Evolutionary conservation across 2,797 vertebrate genomes (phyloP).

Genomic region (Pseudochirops corinnae): DNA sequence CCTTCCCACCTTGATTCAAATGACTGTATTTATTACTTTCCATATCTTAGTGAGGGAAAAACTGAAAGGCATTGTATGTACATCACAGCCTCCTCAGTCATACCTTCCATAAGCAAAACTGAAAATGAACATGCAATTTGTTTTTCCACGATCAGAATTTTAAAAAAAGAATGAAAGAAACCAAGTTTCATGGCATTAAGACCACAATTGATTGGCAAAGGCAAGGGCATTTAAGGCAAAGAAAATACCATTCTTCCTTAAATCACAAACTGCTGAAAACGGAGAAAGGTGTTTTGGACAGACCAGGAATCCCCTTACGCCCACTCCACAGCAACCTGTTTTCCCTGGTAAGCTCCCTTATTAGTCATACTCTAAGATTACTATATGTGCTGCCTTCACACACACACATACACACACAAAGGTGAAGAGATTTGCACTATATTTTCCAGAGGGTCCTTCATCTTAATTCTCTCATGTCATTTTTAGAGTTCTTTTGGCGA

Average conservation of each 20-base stretch:
- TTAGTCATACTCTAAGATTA: constrained; percentile 28
- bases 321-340: constrained; percentile 20
- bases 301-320: constrained; percentile 45
- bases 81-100: constrained; percentile 79
- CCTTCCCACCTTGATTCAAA: constrained; percentile 84
- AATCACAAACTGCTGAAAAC: constrained; percentile 46
- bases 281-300: constrained; percentile 40
- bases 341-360: constrained; percentile 51
- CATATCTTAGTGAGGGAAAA: constrained; percentile 81
- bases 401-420: neutral
- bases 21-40: constrained; percentile 83
- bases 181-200: constrained; percentile 46
- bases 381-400: neutral
- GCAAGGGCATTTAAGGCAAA: constrained; percentile 36
- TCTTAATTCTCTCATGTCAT: constrained; percentile 9
- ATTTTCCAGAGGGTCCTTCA: constrained; percentile 47
- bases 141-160: constrained; percentile 56
- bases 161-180: neutral
- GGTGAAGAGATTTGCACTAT: constrained; percentile 33
- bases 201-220: constrained; percentile 58
- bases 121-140: constrained; percentile 72
- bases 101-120: constrained; percentile 81
- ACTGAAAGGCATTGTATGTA: constrained; percentile 78
- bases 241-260: constrained; percentile 59
- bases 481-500: constrained; percentile 53